Conservation (phyloP, 1,140 invertebrate genomes). For the Nebria ingens region DNA sequence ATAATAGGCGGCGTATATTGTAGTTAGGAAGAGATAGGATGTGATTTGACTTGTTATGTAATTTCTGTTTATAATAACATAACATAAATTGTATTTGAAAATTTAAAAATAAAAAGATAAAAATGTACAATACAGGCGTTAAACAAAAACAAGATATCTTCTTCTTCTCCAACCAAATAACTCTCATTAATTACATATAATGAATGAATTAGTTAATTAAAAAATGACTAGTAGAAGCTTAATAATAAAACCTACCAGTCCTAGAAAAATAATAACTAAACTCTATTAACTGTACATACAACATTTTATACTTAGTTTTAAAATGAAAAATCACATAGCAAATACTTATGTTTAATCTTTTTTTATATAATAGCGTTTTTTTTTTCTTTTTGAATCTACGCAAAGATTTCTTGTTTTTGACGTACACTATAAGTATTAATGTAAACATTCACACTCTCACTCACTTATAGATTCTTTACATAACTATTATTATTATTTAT, state of each 20-base stretch:
- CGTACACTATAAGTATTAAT: conserved; percentile 9
- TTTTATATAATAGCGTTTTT: conserved; percentile 14
- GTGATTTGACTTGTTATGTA: neutral
- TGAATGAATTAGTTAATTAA: conserved; percentile 4
- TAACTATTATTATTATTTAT: too few species aligned
- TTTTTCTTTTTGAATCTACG: conserved; percentile 1
- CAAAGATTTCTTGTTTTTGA: conserved; percentile 9
- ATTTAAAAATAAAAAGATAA: neutral
- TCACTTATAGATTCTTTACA: too few species aligned
- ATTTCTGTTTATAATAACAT: neutral
- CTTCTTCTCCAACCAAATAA: too few species aligned
- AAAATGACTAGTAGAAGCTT: conserved; percentile 26
- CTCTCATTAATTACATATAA: conserved; percentile 4
- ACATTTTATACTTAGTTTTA: conserved; percentile 15
- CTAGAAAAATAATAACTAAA: conserved; percentile 23
- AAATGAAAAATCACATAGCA: conserved; percentile 26
- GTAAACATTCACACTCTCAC: conserved; percentile 9
- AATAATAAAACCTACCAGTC: conserved; percentile 17
- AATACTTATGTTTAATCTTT: conserved; percentile 21
- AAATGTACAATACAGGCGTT: neutral
- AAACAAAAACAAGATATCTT: conserved; percentile 7
- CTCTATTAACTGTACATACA: conserved; percentile 22
- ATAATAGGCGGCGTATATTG: neutral
- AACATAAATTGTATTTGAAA: conserved; percentile 8
- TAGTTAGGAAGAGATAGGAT: neutral